A percentile compares a stretch with the other conserved stretches of the same genome.
Evolutionary conservation across 2,797 vertebrate genomes (phyloP).

Genomic region (Gymnoscopelus braueri): DNA sequence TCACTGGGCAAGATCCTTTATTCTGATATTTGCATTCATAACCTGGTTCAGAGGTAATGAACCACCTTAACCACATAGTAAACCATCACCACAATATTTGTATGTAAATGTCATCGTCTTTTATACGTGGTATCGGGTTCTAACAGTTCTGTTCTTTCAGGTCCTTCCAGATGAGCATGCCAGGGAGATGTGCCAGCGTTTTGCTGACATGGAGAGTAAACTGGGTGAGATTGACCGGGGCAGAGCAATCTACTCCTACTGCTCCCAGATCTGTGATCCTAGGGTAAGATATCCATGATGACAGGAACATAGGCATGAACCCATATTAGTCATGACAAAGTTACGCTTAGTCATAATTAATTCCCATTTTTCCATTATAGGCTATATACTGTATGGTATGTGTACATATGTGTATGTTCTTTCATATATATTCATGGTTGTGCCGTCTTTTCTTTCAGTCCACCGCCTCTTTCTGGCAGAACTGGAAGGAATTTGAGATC

Average conservation of each 20-base stretch:
- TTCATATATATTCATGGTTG: neutral
- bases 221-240: constrained; percentile 93
- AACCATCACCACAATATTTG: too few species aligned
- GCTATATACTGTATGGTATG: too few species aligned
- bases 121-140: neutral
- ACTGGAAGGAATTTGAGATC: constrained; percentile 96
- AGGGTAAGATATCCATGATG: constrained; percentile 76
- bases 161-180: constrained; percentile 91
- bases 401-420: neutral
- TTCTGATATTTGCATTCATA: too few species aligned
- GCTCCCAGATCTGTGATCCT: constrained; percentile 95
- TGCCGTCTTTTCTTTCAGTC: constrained; percentile 74
- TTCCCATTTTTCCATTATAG: too few species aligned
- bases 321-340: too few species aligned
- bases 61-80: too few species aligned
- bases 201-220: constrained; percentile 95
- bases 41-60: too few species aligned
- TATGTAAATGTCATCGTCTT: neutral
- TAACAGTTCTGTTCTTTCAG: constrained; percentile 62
- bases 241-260: constrained; percentile 94
- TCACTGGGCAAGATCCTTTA: too few species aligned
- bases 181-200: constrained; percentile 93
- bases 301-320: too few species aligned
- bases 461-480: constrained; percentile 91
- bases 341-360: too few species aligned